phyloP scores from a whole-genome alignment of 2,888 invertebrate species.

The Melanostoma mellinum region DNA sequence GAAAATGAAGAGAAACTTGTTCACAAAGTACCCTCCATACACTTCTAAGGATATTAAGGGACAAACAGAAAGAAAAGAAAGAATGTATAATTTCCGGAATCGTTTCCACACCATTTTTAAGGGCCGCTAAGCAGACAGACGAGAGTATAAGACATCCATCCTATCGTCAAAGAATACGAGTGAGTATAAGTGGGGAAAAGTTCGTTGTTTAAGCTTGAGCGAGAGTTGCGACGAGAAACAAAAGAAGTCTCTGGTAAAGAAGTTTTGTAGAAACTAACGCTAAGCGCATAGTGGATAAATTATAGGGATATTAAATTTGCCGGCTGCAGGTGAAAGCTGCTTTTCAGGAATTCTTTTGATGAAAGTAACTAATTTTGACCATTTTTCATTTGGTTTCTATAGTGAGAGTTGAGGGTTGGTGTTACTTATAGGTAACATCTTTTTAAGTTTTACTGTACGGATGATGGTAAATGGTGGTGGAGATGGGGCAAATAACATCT shows the following conservation, averaged over 20 bases:
- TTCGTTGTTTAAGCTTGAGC: constrained; percentile 45
- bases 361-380: constrained; percentile 72
- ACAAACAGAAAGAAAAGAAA: constrained; percentile 44
- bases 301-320: constrained; percentile 69
- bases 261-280: constrained; percentile 67
- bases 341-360: constrained; percentile 70
- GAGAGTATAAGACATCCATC: constrained; percentile 43
- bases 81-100: constrained; percentile 71
- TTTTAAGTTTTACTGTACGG: too few relatives aligned
- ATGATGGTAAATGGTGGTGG: background rate
- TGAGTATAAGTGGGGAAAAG: constrained; percentile 14
- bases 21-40: constrained; percentile 54
- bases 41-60: constrained; percentile 61
- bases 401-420: constrained; percentile 5
- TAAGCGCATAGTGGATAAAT: constrained; percentile 69
- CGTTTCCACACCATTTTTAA: constrained; percentile 69
- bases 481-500: background rate
- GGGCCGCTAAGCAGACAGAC: constrained; percentile 30
- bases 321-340: constrained; percentile 72
- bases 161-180: background rate
- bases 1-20: constrained; percentile 69
- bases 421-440: background rate
- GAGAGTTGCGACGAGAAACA: constrained; percentile 48
- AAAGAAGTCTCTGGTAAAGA: constrained; percentile 49
- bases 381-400: constrained; percentile 65